phyloP scores from a whole-genome alignment of 1,140 invertebrate genomes.

The Caenorhabditis tropicalis region DNA sequence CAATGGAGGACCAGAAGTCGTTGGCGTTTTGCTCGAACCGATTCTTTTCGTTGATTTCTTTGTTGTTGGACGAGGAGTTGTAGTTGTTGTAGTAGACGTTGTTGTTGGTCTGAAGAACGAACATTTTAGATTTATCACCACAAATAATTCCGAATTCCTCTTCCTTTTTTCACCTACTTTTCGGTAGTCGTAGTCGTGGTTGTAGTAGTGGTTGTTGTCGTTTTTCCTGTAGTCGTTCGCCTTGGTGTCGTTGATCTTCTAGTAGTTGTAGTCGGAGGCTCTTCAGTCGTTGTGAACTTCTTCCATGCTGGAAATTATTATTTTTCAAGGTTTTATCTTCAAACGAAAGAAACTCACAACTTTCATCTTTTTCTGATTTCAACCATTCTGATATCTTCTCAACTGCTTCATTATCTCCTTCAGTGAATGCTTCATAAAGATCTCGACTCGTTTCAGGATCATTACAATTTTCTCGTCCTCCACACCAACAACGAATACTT shows the following conservation, averaged over 20 bases:
- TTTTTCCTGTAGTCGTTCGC: not conserved
- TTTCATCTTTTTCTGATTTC: slow-evolving; percentile 4
- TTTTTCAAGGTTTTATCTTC: not conserved
- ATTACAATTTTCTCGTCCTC: slow-evolving; percentile 46
- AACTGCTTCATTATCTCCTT: slow-evolving; percentile 9
- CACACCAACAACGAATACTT: slow-evolving; percentile 53
- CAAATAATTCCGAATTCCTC: too few species aligned
- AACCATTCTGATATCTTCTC: slow-evolving; percentile 4
- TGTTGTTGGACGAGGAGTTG: not conserved
- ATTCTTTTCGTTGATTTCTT: slow-evolving; percentile 1
- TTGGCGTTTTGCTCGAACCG: not conserved
- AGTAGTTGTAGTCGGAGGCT: slow-evolving; percentile 16
- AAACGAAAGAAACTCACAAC: not conserved
- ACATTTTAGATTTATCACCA: not conserved
- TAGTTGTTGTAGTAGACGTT: not conserved
- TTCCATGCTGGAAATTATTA: slow-evolving; percentile 8
- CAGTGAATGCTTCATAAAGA: slow-evolving; percentile 41
- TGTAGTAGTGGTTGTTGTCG: not conserved
- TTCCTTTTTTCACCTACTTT: slow-evolving; percentile 14
- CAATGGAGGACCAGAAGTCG: not conserved
- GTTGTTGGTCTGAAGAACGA: not conserved
- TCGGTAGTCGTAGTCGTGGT: slow-evolving; percentile 33
- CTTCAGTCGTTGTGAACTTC: slow-evolving; percentile 33
- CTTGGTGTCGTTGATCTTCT: slow-evolving; percentile 31
- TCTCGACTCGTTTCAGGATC: slow-evolving; percentile 47